Base-by-base conservation (phyloP, 2,888 invertebrate genomes). In the Molorchus minor region DNA sequence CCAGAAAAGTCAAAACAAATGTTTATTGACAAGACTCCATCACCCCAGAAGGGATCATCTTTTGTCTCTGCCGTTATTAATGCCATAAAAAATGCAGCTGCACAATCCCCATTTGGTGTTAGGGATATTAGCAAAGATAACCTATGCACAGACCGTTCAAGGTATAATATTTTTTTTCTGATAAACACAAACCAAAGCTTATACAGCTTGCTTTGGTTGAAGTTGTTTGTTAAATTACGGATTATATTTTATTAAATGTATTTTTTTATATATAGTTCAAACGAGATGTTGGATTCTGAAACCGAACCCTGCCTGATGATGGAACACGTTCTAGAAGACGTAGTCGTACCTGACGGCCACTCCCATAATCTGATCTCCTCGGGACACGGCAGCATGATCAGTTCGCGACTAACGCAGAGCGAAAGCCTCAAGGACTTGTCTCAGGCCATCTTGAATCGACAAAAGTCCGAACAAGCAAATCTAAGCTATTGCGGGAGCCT, bases 291-390 rank as follows among this genome's bases (percentile, higher is more conserved):
- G 30, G 92, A 92, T 78, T 92, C 91, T 0, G 92, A 92, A 83
- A 92, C 92, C 0, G 92, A 92, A 73, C 92, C 92, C 0, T 90
- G 91, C 70, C 82, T 92, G 16, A 91, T 92, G 85, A 92, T 91
- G 83, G 92, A 92, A 72, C 90, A 90, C 51, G 92, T 87, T 20
- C 71, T 86, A 60, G 88, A 88, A 77, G 88, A 88, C 73, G 88
- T 88, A 13, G 81, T 86, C 21, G 80, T 87, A 62, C 86, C 85
- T 0, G 88, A 88, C 71, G 86, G 72, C 2, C 86, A 88, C 75
- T 85, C 87, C 3, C 87, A 87, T 69, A 88, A 88, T 74, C 85
- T 88, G 84, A 84, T 88, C 16, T 88, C 88, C 52, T 87, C 87
- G 40, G 82, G 84, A 49, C 85, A 86, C 69, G 82, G 84, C 67